These are phyloP conservation scores for Danio aesculapii DNA, from an alignment of 2,797 vertebrate species.

Conservation along the genomic window DNA sequence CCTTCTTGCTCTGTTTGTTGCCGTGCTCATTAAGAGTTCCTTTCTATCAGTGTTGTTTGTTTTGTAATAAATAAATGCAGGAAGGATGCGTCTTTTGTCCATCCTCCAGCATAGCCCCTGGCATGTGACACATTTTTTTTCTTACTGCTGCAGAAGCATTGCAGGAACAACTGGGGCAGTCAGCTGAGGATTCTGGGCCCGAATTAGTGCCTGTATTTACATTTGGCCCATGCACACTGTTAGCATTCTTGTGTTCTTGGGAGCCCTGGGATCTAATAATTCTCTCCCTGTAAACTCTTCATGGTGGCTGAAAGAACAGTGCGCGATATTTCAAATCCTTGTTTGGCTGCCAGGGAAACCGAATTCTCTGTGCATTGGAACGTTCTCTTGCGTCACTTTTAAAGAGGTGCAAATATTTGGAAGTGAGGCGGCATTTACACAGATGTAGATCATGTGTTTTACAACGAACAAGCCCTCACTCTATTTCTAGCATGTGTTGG, in stretches of 20 bases:
- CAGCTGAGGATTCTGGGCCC: conserved; percentile 45
- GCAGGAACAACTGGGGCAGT: conserved; percentile 24
- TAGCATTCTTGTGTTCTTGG: conserved; percentile 53
- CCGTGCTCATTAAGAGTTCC: conserved; percentile 23
- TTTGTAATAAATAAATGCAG: neutral
- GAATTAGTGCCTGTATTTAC: conserved; percentile 53
- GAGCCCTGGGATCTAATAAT: conserved; percentile 45
- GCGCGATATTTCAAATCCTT: conserved; percentile 35
- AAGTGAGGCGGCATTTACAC: neutral
- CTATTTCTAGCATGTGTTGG: conserved; percentile 30
- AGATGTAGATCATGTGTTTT: conserved; percentile 21
- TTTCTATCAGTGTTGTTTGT: conserved; percentile 7
- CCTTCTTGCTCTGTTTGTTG: neutral
- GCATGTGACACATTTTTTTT: neutral
- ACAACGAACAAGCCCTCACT: conserved; percentile 18
- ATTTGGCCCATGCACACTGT: conserved; percentile 46
- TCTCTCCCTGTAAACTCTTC: conserved; percentile 57
- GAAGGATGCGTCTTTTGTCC: neutral
- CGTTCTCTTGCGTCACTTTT: conserved; percentile 22
- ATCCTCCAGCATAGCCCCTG: neutral
- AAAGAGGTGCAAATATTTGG: conserved; percentile 19
- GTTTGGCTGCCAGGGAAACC: conserved; percentile 34
- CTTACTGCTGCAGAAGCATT: neutral
- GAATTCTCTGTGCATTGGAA: conserved; percentile 29
- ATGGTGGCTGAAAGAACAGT: conserved; percentile 15